Conservation (phyloP, 2,888 invertebrate species). For the Tipula lateralis region DNA sequence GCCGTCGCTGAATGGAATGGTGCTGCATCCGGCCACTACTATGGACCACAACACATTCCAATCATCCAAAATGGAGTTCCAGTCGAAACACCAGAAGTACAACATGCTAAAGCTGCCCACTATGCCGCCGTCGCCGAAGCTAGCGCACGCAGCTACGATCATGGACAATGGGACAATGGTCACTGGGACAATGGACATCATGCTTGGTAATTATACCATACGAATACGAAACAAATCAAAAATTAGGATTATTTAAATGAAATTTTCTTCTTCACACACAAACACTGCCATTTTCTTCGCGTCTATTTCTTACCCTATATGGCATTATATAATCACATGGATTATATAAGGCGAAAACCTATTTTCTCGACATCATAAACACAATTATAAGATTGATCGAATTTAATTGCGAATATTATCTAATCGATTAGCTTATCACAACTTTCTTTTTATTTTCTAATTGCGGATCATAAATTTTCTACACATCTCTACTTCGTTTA, state of each 20-base stretch:
- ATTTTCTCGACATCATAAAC: background rate
- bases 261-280: background rate
- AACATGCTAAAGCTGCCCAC: conserved; percentile 49
- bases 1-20: background rate
- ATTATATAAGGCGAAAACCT: background rate
- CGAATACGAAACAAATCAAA: background rate
- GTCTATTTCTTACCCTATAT: background rate
- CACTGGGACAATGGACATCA: conserved; percentile 40
- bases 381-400: conserved; percentile 19
- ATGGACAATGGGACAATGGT: conserved; percentile 39
- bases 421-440: conserved; percentile 19
- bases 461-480: background rate
- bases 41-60: conserved; percentile 49
- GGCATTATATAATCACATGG: background rate
- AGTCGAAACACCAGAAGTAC: conserved; percentile 53
- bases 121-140: conserved; percentile 47
- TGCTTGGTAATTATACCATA: conserved; percentile 25
- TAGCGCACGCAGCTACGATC: conserved; percentile 40
- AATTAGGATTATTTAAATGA: conserved; percentile 11
- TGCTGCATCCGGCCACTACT: conserved; percentile 35
- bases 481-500: background rate
- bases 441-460: background rate
- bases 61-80: conserved; percentile 51
- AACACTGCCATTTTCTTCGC: background rate
- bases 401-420: conserved; percentile 1